phyloP scores from a whole-genome alignment of 1,140 invertebrate genomes.

The Atta colombica region DNA sequence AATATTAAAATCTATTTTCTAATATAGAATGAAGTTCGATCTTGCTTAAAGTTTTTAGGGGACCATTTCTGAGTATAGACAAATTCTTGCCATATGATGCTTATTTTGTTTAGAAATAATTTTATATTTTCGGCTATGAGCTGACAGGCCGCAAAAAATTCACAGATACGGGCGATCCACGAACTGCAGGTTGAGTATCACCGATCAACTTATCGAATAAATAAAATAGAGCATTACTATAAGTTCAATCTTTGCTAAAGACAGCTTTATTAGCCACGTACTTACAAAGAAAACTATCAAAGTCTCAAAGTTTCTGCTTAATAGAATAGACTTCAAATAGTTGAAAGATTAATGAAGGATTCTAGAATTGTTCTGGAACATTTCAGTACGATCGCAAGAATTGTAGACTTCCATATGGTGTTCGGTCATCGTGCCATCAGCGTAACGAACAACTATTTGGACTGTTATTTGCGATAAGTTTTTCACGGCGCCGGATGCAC shows the following conservation, averaged over 20 bases:
- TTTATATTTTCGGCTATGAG: too few species aligned
- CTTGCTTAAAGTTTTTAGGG: too few species aligned
- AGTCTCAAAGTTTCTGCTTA: neutral
- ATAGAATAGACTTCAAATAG: neutral
- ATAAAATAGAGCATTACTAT: slow-evolving; percentile 1
- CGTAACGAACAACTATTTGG: slow-evolving; percentile 58
- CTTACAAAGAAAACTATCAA: neutral
- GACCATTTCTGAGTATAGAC: too few species aligned
- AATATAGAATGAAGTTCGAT: too few species aligned
- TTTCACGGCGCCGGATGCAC: slow-evolving; percentile 31
- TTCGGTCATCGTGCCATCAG: slow-evolving; percentile 49
- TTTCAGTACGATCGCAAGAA: slow-evolving; percentile 34
- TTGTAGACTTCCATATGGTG: slow-evolving; percentile 39
- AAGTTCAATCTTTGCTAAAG: neutral
- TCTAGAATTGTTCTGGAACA: slow-evolving; percentile 9
- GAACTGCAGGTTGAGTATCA: too few species aligned
- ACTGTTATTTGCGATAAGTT: slow-evolving; percentile 63
- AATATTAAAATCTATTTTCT: neutral
- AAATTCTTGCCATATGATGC: too few species aligned
- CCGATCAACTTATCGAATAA: neutral
- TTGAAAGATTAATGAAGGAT: neutral
- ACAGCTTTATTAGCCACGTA: neutral
- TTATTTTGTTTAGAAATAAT: too few species aligned
- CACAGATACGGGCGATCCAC: too few species aligned
- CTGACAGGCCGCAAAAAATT: too few species aligned